Evolutionary conservation across 2,797 vertebrate genomes (phyloP), one percentile per base, ranked within the genome.

Genomic region (Podarcis siculus): DNA sequence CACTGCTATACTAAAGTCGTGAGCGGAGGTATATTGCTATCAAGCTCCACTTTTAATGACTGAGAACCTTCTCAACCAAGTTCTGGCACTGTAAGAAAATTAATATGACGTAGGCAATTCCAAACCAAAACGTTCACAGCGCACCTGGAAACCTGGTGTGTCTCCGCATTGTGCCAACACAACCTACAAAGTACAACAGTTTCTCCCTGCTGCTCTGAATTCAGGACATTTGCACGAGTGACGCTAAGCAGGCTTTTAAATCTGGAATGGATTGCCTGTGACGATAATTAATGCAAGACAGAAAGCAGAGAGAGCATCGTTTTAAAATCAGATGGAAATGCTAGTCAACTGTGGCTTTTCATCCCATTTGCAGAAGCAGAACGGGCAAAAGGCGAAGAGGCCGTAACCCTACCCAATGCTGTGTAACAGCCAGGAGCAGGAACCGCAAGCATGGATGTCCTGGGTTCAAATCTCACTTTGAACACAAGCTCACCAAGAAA

Each of bases 141-240:
- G 27, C 8, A 37, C 71, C 0, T 0, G 89, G 61, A 45, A 90
- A 42, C 42, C 32, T 9, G 8, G 6, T 67, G 32, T 82, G 76
- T 77, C 80, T n/a, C n/a, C 35, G 75, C 80, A 49, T 61, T 79
- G 23, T 32, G 67, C 75, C 73, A 69, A 42, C 80, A n/a, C 5
- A 91, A 5, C 39, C 21, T 37, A 0, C 12, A 49, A 77, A 9
- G 0, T 42, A 67, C 30, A 79, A 87, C n/a, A 77, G 83, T 19
- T 8, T 49, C 76, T 13, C 6, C 39, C 72, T 82, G 78, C 25
- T 87, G 80, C 42, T 89, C 71, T 90, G 84, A 85, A 80, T 21
- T 0, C 17, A 90, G 42, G 27, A 8, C 81, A 71, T 71, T 83
- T 82, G 69, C 81, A 83, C 39, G 71, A 32, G n/a, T 49, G 30